Conservation (phyloP, 2,113 vertebrate genomes). For the Chamaetylas fuelleborni region DNA sequence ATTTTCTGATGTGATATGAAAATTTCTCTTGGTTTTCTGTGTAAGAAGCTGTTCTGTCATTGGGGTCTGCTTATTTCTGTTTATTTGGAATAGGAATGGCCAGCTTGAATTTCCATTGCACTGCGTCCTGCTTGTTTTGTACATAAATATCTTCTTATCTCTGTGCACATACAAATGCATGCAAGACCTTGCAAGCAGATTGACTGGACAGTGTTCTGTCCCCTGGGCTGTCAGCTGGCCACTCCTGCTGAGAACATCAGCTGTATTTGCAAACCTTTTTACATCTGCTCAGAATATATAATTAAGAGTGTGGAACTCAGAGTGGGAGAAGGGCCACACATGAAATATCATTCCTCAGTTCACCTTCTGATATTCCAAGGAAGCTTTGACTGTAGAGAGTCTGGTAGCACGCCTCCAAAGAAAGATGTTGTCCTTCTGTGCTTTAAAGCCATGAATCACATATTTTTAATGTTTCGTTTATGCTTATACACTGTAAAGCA, state of each 20-base stretch:
- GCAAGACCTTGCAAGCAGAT: not conserved
- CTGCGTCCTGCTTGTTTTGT: fast-evolving
- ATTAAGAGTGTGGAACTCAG: not conserved
- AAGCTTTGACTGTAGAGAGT: not conserved
- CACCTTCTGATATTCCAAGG: not conserved
- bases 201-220: not conserved
- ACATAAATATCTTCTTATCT: not conserved
- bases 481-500: not conserved
- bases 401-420: not conserved
- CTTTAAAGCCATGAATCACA: not conserved
- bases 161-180: too few relatives aligned
- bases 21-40: not conserved
- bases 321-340: not conserved
- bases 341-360: not conserved
- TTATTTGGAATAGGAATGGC: not conserved
- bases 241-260: not conserved
- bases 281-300: fast-evolving
- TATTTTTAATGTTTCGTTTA: not conserved
- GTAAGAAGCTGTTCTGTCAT: not conserved
- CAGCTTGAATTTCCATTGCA: not conserved
- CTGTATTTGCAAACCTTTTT: not conserved
- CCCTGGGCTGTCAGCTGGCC: not conserved
- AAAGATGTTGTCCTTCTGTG: not conserved
- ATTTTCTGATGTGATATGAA: not conserved
- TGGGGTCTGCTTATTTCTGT: not conserved